Conservation (phyloP, 2,888 invertebrate genomes). For the Ligdia adustata region DNA sequence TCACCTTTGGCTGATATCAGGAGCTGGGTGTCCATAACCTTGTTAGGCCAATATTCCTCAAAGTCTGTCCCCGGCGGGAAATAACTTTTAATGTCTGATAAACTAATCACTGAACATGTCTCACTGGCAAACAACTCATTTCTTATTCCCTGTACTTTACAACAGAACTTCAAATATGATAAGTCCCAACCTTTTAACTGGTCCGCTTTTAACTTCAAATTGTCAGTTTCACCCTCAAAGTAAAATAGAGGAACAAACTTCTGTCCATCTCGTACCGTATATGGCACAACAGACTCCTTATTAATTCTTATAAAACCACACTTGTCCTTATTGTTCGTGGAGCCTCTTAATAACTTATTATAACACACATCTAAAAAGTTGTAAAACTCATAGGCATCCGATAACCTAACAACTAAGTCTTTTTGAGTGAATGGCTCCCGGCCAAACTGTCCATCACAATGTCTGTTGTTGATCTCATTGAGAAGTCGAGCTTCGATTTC, state of each 20-base stretch:
- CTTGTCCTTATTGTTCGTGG: constrained; percentile 89
- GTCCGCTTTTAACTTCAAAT: constrained; percentile 93
- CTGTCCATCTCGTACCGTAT: constrained; percentile 91
- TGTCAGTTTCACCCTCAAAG: constrained; percentile 95
- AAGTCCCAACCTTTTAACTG: constrained; percentile 96
- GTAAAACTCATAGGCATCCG: constrained; percentile 95
- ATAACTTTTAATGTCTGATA: constrained; percentile 95
- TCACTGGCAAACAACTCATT: constrained; percentile 96
- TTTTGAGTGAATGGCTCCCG: constrained; percentile 93
- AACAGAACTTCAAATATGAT: constrained; percentile 96
- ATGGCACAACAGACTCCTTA: constrained; percentile 96
- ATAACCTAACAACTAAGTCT: constrained; percentile 94
- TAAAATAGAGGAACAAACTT: constrained; percentile 97
- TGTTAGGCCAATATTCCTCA: constrained; percentile 97
- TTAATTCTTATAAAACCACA: constrained; percentile 97
- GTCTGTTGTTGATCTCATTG: constrained; percentile 96
- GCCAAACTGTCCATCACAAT: constrained; percentile 96
- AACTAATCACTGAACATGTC: constrained; percentile 94
- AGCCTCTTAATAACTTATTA: constrained; percentile 90
- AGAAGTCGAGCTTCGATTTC: constrained; percentile 94
- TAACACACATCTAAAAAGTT: constrained; percentile 95
- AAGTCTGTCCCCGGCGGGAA: constrained; percentile 95
- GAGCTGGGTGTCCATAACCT: constrained; percentile 92
- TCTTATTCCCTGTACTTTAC: constrained; percentile 96
- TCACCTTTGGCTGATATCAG: constrained; percentile 88